Percentiles rank a stretch among this genome's conserved stretches.
These are phyloP conservation scores for Origma solitaria DNA, from an alignment of 2,113 vertebrate species.

Conservation along the genomic window DNA sequence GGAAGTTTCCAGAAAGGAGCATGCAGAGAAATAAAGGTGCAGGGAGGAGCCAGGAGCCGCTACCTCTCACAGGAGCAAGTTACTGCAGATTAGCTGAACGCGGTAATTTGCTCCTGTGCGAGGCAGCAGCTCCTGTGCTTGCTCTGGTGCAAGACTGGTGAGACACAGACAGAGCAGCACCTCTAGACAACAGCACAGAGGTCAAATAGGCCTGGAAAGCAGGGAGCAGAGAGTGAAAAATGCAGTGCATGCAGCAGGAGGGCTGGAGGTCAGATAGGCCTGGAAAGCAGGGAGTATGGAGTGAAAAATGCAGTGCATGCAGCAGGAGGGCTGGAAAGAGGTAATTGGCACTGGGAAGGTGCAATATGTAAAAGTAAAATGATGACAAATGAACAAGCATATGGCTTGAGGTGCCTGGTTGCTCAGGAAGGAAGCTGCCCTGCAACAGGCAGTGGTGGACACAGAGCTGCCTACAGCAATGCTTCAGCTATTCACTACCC, in stretches of 20 bases:
- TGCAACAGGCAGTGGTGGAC: neutral
- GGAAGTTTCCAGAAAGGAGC: neutral
- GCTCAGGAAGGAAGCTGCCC: neutral
- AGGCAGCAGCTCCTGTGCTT: slow-evolving; percentile 41
- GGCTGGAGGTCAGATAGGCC: neutral
- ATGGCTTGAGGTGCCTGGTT: neutral
- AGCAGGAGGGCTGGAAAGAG: neutral
- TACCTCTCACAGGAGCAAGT: slow-evolving; percentile 20
- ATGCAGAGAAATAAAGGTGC: neutral
- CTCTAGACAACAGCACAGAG: neutral
- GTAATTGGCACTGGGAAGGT: neutral
- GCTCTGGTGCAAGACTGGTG: neutral
- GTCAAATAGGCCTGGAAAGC: neutral
- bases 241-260: neutral
- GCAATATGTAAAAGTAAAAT: neutral
- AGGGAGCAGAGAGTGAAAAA: neutral
- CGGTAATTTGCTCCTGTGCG: slow-evolving; percentile 51
- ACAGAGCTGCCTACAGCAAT: neutral
- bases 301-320: neutral
- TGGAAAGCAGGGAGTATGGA: neutral
- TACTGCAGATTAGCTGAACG: slow-evolving; percentile 28
- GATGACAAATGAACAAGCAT: neutral
- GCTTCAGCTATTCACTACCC: neutral
- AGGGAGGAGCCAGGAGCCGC: slow-evolving; percentile 31
- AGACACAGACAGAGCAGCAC: neutral